These are phyloP conservation scores for Cydia amplana DNA, from an alignment of 1,140 invertebrate genomes.

Conservation along the genomic window DNA sequence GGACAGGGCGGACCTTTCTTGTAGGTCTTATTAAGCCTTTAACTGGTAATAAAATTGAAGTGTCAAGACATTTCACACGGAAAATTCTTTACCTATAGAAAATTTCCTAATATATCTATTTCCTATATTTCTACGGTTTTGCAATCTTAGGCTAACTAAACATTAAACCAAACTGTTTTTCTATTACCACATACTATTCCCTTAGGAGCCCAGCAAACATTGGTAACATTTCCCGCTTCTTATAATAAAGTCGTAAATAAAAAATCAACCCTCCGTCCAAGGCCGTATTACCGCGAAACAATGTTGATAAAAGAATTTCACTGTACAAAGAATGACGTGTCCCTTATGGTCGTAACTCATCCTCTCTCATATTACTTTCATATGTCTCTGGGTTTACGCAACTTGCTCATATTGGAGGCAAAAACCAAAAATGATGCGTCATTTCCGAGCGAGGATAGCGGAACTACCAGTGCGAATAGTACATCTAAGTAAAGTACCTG, in stretches of 20 bases:
- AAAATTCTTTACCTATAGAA: no score
- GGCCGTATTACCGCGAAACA: constrained; percentile 49
- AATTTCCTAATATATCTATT: no score
- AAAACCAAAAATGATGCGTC: constrained; percentile 43
- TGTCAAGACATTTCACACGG: no score
- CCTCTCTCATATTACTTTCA: constrained; percentile 47
- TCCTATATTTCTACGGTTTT: no score
- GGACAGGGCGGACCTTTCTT: no score
- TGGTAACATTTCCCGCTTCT: constrained; percentile 16
- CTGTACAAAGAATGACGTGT: constrained; percentile 53
- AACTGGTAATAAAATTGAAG: no score
- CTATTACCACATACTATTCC: background rate
- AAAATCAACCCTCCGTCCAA: constrained; percentile 33
- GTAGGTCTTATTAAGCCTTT: no score
- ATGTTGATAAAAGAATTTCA: constrained; percentile 61
- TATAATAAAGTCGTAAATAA: constrained; percentile 33
- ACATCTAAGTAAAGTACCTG: no score
- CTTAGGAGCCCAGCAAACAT: background rate
- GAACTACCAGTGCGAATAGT: background rate
- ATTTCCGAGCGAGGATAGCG: constrained; percentile 14
- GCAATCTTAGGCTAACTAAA: no score
- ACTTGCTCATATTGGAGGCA: constrained; percentile 35
- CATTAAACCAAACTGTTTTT: background rate
- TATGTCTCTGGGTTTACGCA: constrained; percentile 41
- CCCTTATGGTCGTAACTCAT: constrained; percentile 60